phyloP scores from a whole-genome alignment of 2,888 invertebrate genomes.

The Agrenia bidenticulata region DNA sequence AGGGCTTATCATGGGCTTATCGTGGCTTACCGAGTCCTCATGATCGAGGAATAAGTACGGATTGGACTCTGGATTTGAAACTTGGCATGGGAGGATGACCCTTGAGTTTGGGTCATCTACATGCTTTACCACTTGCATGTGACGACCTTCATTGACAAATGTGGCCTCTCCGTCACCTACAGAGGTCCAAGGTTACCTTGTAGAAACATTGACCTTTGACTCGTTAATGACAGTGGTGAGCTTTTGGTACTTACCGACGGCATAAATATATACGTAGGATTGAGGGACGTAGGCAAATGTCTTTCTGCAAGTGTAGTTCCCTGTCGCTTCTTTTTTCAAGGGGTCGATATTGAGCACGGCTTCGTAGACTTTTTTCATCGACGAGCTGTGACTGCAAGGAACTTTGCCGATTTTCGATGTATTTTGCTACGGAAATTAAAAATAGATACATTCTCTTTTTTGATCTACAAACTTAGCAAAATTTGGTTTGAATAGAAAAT shows the following conservation, averaged over 20 bases:
- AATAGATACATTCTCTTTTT: neutral
- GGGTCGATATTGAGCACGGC: conserved; percentile 41
- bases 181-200: neutral
- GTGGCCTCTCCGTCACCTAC: conserved; percentile 42
- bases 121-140: conserved; percentile 43
- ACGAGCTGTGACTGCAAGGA: conserved; percentile 34
- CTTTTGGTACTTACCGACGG: conserved; percentile 36
- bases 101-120: conserved; percentile 33
- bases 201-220: neutral
- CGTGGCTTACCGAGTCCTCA: conserved; percentile 38
- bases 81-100: conserved; percentile 43
- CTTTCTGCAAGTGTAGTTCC: conserved; percentile 45
- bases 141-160: conserved; percentile 44
- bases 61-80: conserved; percentile 44
- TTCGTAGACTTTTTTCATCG: conserved; percentile 43
- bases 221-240: neutral
- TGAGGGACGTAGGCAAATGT: conserved; percentile 37
- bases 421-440: conserved; percentile 28
- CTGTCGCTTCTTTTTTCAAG: conserved; percentile 39
- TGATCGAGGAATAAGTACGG: conserved; percentile 44
- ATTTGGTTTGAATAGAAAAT: too few relatives aligned
- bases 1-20: neutral
- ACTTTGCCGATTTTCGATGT: conserved; percentile 46
- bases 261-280: conserved; percentile 40
- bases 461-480: neutral